Percentiles rank a stretch among this genome's conserved stretches.
phyloP scores from a whole-genome alignment of 2,113 vertebrate species.

The Pycnonotus jocosus region DNA sequence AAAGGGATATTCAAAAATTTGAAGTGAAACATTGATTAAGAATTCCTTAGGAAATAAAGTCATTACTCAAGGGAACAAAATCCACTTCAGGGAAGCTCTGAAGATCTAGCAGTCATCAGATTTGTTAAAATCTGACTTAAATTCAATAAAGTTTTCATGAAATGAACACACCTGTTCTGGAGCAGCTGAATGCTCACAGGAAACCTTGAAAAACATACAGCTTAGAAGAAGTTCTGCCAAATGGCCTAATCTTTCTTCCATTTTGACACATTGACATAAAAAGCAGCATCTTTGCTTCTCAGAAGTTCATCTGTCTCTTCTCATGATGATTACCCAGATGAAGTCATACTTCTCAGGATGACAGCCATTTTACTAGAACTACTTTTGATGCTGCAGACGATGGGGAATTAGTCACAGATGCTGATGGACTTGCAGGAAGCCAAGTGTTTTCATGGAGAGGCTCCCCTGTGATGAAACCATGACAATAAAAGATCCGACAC shows the following conservation, averaged over 20 bases:
- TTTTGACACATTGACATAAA: neutral
- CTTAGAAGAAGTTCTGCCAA: neutral
- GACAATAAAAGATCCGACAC: neutral
- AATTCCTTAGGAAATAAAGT: constrained; percentile 30
- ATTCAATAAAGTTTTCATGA: constrained; percentile 15
- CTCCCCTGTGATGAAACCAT: neutral
- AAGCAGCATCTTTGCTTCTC: neutral
- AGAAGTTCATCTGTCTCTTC: constrained; percentile 13
- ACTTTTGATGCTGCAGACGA: neutral
- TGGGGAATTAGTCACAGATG: neutral
- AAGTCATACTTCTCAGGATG: neutral
- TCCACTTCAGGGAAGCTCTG: neutral
- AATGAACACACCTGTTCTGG: neutral
- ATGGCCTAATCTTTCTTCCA: neutral
- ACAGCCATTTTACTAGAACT: neutral
- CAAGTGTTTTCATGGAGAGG: neutral
- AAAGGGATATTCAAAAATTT: neutral
- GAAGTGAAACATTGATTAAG: neutral
- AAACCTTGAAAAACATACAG: constrained; percentile 14
- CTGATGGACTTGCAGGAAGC: neutral
- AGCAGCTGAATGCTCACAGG: neutral
- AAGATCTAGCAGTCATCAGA: neutral
- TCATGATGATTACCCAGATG: neutral
- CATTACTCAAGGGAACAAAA: neutral
- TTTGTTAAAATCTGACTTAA: constrained; percentile 7